Evolutionary conservation across 2,113 vertebrate species (phyloP), one percentile per base, ranked within the genome.

Genomic region (Potamarius usumacintae): DNA sequence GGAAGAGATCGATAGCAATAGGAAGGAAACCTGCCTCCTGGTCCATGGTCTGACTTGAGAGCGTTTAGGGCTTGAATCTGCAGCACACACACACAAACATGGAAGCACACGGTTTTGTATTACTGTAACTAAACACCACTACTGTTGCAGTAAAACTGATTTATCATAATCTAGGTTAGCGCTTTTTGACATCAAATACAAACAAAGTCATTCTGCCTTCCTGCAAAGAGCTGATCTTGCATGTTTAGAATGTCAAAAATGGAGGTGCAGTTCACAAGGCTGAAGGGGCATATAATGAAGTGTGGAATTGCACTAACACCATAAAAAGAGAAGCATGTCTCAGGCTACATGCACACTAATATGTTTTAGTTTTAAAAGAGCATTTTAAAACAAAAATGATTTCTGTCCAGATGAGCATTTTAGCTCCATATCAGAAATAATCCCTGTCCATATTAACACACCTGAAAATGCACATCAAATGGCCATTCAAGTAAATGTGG

Each of bases 1-100:
- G 71, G 86, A 85, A 65, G 69, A 90, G 65, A 86, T 86, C 80
- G 86, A 90, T 91, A 86, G 81, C 25, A 55, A 52, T 55, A 30
- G 63, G 74, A 71, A 27, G 76, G 53, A n/a, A 55, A 14, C 72
- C 60, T 65, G 27, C 78, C 55, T 80, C 11, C 78, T 58, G 15
- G n/a, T 14, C n/a, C 22, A 57, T 22, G 84, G 74, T 78, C 77
- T 85, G 81, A 76, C 69, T 52, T 14, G 14, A 60, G 18, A 67
- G 50, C 15, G 76, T 85, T 53, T 81, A 83, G 9, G 20, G 4
- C 30, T 50, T 82, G 63, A 34, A 72, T 82, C 57, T 67, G 27
- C 18, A 34, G 27, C 42, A 52, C 62, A 80, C 18, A 52, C 82
- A 89, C n/a, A 84, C 81, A 72, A 57, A 50, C 81, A 84, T 55